Base-by-base conservation (phyloP, 2,888 invertebrate species). In the Urechis unicinctus region DNA sequence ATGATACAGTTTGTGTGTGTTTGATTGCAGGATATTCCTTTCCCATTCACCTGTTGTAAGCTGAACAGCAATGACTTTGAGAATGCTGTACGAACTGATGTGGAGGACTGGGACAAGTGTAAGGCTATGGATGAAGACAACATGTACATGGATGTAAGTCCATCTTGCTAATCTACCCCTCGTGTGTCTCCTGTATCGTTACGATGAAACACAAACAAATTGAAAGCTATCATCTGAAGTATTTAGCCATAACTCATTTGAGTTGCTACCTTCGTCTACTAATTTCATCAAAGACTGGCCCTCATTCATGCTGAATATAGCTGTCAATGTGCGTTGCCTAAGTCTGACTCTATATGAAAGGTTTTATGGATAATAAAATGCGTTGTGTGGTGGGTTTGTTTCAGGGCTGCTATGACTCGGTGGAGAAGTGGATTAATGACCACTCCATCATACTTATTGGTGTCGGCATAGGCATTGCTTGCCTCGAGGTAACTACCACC, bases 381-480 rank as follows among this genome's bases (percentile, higher is more conserved):
- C n/a, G n/a, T n/a, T n/a, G n/a, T n/a, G n/a, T n/a, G n/a, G n/a
- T n/a, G n/a, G n/a, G n/a, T 36, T 1, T 17, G 29, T 48, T 42
- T 21, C 56, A 84, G 57, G 91, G 91, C n/a, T 92, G 92, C 73
- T 81, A 87, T 54, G 82, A 82, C 61, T 85, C 84, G 56, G 86
- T 88, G 25, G 84, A 84, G 50, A 82, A 84, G 54, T 87, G 86
- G 70, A 83, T 91, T 63, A 83, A 87, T 64, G 84, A 85, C 64
- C 87, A 91, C 75, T 90, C 91, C 1, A 82, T 86, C 1, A 83
- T 89, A 59, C 85, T 92, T 58, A 91, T 91, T 25, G 86, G 85
- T 17, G 85, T 87, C 25, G 91, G 90, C 5, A 85, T 92, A 57
- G 84, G 86, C 26, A 87, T 91, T 31, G 89, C 92, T n/a, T 82